Percentiles rank a stretch among this genome's conserved stretches.
Evolutionary conservation across 2,888 invertebrate species (phyloP).

Genomic region (Beris chalybata): DNA sequence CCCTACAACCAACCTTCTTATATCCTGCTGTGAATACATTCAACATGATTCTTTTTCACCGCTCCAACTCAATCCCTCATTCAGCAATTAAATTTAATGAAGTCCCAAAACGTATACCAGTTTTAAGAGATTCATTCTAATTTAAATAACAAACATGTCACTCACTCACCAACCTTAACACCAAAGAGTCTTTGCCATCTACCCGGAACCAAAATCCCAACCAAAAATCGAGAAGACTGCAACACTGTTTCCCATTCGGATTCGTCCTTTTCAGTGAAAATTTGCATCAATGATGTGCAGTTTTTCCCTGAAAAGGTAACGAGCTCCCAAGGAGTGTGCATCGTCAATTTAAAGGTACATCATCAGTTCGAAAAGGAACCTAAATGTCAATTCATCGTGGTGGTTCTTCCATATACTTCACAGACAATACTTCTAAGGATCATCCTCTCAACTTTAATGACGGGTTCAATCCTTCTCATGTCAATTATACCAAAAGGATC

Average conservation of each 20-base stretch:
- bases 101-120: conserved; percentile 5
- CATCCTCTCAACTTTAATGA: conserved; percentile 3
- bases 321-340: too few relatives aligned
- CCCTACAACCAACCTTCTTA: background rate
- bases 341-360: too few relatives aligned
- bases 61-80: background rate
- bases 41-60: background rate
- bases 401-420: background rate
- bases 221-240: background rate
- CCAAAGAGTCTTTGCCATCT: background rate
- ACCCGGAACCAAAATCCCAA: too few relatives aligned
- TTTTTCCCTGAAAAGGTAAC: background rate
- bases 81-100: conserved; percentile 22
- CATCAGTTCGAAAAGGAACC: too few relatives aligned
- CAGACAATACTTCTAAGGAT: background rate
- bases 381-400: too few relatives aligned
- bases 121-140: conserved; percentile 10
- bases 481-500: conserved; percentile 10
- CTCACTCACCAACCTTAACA: conserved; percentile 10
- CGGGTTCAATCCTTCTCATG: conserved; percentile 5
- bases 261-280: background rate
- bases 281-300: conserved; percentile 10
- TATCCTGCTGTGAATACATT: background rate
- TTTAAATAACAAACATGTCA: conserved; percentile 23
- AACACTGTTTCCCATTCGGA: conserved; percentile 12